Evolutionary conservation across 2,797 vertebrate species (phyloP), one percentile per base, ranked within the genome.

Genomic region (Periophthalmus magnuspinnatus): DNA sequence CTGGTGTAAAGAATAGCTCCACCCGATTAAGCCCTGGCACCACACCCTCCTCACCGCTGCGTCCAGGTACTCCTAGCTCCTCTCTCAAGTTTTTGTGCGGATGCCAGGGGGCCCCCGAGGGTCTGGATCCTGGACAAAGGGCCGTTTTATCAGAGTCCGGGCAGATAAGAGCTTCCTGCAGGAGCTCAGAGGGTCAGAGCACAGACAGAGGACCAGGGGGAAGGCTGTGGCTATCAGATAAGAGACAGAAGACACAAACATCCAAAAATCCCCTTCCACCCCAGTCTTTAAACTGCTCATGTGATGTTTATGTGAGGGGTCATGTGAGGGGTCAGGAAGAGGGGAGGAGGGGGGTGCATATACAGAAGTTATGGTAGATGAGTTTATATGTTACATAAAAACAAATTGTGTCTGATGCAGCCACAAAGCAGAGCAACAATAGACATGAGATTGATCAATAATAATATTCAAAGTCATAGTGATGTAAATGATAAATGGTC

Each of bases 161-260:
- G 52, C 52, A 55, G 52, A 55, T 55, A 55, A 55, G 52, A 55
- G 52, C 52, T 55, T 55, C 52, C 52, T 55, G 52, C 52, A 22
- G 52, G 52, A 22, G 21, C 21, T 55, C 52, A 55, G 52, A 52
- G 50, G 50, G 50, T 7, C 50, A 2, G 7, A 52, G 50, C 21
- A 55, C 52, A 24, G 52, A 55, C 10, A 55, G 21, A 2, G 52
- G 21, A 10, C 52, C 52, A 55, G 21, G 21, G 52, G 52, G 11
- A 55, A 55, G n/a, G 21, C 52, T 5, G 52, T 21, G 10, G 52
- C 52, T 22, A 55, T 55, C 52, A 55, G 52, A 55, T 55, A 55
- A 55, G 8, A 9, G 3, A 21, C 9, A 21, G 14, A 19, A 55
- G 52, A 55, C 21, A 22, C 21, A 55, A 55, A 55, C 52, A 55